These are phyloP conservation scores for Podargus strigoides DNA, from an alignment of 2,797 vertebrate species.

Conservation along the genomic window DNA sequence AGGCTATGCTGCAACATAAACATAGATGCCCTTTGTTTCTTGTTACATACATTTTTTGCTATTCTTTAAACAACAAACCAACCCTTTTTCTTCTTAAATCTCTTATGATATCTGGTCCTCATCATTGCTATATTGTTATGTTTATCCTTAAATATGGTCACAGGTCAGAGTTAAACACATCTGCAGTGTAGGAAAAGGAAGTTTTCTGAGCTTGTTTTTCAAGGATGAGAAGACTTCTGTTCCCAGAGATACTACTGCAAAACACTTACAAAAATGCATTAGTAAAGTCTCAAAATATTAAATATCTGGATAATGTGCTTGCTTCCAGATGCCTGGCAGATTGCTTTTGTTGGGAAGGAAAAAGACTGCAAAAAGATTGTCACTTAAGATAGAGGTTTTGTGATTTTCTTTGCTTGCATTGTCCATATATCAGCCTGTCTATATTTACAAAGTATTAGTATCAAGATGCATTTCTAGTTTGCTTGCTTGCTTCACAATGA, in stretches of 20 bases:
- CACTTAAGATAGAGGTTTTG: background rate
- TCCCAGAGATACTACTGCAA: background rate
- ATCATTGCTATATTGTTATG: background rate
- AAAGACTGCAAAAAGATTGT: background rate
- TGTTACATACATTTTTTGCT: background rate
- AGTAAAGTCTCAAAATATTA: background rate
- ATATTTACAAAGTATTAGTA: background rate
- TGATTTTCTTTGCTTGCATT: background rate
- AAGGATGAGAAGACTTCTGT: background rate
- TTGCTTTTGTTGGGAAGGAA: background rate
- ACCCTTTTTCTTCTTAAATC: background rate
- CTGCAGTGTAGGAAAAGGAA: background rate
- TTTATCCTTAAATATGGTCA: background rate
- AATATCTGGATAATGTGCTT: background rate
- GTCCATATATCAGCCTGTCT: background rate
- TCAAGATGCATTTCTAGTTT: background rate
- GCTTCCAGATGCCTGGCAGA: background rate
- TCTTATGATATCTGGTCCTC: background rate
- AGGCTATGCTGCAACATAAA: background rate
- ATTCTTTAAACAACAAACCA: background rate
- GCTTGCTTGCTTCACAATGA: background rate
- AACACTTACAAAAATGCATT: background rate
- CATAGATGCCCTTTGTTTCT: background rate
- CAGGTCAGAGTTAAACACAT: background rate
- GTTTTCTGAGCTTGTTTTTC: background rate